Evolutionary conservation across 2,113 vertebrate species (phyloP).

Genomic region (Hippolais icterina): DNA sequence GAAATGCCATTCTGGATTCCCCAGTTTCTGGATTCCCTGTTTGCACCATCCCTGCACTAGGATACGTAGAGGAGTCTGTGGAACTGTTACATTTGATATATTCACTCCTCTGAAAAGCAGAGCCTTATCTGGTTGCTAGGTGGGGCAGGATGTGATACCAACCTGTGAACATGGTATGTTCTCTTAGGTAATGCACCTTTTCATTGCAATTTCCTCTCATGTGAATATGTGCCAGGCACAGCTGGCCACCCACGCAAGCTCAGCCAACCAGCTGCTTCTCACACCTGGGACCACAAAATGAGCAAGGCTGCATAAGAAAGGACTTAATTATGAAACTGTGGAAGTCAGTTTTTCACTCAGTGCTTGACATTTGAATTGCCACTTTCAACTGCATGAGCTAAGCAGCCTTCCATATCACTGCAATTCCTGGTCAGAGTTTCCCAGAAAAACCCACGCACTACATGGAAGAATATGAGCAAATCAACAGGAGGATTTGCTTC

Average conservation of each 20-base stretch:
- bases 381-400: neutral
- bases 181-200: neutral
- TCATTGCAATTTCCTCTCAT: neutral
- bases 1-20: neutral
- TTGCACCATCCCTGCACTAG: neutral
- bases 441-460: neutral
- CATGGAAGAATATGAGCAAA: neutral
- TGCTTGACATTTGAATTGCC: neutral
- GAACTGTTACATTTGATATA: neutral
- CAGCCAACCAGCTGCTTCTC: constrained; percentile 1
- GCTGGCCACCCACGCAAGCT: neutral
- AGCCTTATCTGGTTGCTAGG: neutral
- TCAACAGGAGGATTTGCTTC: neutral
- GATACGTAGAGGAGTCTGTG: neutral
- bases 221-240: neutral
- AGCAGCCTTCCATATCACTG: neutral
- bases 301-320: neutral
- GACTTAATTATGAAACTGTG: neutral
- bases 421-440: neutral
- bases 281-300: constrained; percentile 8
- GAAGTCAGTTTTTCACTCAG: neutral
- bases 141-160: neutral
- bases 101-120: neutral
- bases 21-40: too few relatives aligned
- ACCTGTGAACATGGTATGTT: neutral